Conservation (phyloP, 23 tunicate species). For the Phallusia fumigata region DNA sequence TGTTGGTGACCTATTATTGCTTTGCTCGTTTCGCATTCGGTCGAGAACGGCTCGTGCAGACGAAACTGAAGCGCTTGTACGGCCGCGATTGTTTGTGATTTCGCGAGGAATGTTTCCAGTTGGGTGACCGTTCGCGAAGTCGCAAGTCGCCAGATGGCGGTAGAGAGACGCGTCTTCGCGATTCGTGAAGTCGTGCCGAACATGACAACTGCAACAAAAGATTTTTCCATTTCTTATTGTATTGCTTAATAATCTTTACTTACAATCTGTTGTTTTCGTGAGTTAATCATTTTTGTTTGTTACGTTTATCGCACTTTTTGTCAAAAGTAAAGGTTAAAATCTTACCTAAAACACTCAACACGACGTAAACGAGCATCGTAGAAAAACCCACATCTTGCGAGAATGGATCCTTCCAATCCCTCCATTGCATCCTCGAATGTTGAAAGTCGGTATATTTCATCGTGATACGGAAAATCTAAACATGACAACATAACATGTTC, state of each 20-base stretch:
- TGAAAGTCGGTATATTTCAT: conserved; percentile 7
- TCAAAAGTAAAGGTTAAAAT: not conserved
- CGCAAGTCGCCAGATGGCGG: conserved; percentile 1
- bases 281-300: too few relatives aligned
- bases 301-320: too few relatives aligned
- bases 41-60: not conserved
- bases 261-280: too few relatives aligned
- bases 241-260: too few relatives aligned
- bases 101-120: not conserved
- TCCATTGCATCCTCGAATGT: conserved; percentile 17
- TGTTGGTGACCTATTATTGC: not conserved
- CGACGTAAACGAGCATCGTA: not conserved
- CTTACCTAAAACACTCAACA: conserved; percentile 17
- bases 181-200: not conserved
- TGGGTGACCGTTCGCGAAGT: not conserved
- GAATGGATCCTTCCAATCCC: conserved; percentile 8
- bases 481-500: too few relatives aligned
- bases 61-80: not conserved
- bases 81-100: not conserved
- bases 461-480: not conserved
- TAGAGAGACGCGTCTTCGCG: conserved; percentile 4
- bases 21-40: not conserved
- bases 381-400: conserved; percentile 19
- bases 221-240: too few relatives aligned
- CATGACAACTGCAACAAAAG: not conserved